Evolutionary conservation across 2,888 invertebrate species (phyloP).

Genomic region (Branchipolynoe longqiensis): DNA sequence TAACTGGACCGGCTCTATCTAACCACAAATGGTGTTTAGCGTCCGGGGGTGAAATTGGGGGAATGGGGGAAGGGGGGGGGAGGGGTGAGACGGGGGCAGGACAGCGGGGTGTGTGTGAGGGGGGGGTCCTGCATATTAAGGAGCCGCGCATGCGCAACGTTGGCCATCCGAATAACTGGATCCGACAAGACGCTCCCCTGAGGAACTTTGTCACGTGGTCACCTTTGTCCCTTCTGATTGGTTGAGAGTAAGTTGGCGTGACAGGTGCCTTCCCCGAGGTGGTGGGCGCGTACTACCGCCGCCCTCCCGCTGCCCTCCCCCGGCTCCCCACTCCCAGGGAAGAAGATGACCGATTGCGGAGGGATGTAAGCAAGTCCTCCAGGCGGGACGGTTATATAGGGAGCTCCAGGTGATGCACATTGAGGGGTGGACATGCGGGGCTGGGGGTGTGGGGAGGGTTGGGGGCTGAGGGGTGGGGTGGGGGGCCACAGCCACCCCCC

Average conservation of each 20-base stretch:
- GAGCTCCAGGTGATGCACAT: no score
- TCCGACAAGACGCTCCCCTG: conserved; percentile 24
- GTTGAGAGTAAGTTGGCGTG: conserved; percentile 24
- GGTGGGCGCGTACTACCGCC: no score
- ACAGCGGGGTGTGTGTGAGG: background rate
- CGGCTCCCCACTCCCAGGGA: background rate
- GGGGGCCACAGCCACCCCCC: no score
- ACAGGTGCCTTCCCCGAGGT: conserved; percentile 20
- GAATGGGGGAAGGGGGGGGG: background rate
- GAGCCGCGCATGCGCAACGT: background rate
- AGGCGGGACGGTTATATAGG: no score
- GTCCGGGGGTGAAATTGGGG: background rate
- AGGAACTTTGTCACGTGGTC: conserved; percentile 42
- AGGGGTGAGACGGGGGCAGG: background rate
- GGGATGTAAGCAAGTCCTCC: no score
- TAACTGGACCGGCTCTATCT: no score
- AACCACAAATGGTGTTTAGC: no score
- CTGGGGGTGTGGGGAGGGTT: no score
- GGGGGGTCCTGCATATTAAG: background rate
- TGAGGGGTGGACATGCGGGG: no score
- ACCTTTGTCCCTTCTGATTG: conserved; percentile 49
- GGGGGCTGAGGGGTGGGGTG: no score
- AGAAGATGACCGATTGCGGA: conserved; percentile 25
- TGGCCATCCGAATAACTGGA: conserved; percentile 21
- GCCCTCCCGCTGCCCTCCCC: no score